A percentile compares a stretch with the other conserved stretches of the same genome.
phyloP scores from a whole-genome alignment of 2,797 vertebrate genomes.

The Gobionotothen gibberifrons region DNA sequence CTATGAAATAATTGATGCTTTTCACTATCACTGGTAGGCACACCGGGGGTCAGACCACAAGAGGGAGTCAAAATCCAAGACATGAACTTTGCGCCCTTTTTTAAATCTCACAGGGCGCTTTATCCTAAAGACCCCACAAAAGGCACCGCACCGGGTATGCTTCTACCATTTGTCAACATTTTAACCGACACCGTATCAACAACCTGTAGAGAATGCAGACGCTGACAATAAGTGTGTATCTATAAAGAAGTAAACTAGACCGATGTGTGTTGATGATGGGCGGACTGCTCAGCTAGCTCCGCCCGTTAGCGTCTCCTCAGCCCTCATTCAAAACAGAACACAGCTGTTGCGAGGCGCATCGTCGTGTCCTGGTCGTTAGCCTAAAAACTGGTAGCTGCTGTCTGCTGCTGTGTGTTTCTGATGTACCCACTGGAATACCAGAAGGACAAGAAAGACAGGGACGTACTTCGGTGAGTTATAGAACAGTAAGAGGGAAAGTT shows the following conservation, averaged over 20 bases:
- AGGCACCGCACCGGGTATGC: too few species aligned
- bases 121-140: not conserved
- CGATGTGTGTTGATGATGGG: conserved; percentile 12
- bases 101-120: not conserved
- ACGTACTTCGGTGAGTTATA: conserved; percentile 58
- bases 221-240: not conserved
- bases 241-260: not conserved
- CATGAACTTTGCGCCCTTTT: conserved; percentile 43
- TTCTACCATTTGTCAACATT: not conserved
- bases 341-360: conserved; percentile 78
- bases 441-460: conserved; percentile 29
- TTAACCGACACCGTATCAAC: not conserved
- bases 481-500: conserved; percentile 26
- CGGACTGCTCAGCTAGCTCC: conserved; percentile 61
- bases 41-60: conserved; percentile 30
- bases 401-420: conserved; percentile 23
- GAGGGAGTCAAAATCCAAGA: conserved; percentile 54
- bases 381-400: conserved; percentile 43
- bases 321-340: conserved; percentile 83
- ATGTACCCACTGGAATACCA: conserved; percentile 61
- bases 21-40: not conserved
- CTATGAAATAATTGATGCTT: not conserved
- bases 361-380: conserved; percentile 51
- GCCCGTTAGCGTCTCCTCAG: conserved; percentile 77
- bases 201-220: not conserved